phyloP scores from a whole-genome alignment of 2,888 invertebrate genomes.

The Apeira syringaria region DNA sequence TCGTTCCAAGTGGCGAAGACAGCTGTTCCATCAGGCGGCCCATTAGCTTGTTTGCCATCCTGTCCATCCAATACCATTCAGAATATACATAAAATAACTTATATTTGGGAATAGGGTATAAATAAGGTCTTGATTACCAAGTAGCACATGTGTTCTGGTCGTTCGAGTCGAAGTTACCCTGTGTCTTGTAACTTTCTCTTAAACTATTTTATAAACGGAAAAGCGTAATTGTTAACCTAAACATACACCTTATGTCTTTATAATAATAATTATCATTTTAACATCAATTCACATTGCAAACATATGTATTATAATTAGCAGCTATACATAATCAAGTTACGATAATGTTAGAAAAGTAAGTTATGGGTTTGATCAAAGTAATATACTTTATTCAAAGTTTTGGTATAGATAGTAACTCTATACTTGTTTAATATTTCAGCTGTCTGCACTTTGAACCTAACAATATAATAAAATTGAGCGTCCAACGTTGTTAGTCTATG shows the following conservation, averaged over 20 bases:
- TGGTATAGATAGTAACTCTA: conserved; percentile 13
- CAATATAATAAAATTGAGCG: too few species aligned
- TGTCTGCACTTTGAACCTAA: too few species aligned
- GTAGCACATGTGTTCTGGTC: neutral
- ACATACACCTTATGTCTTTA: conserved; percentile 50
- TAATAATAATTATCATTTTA: conserved; percentile 33
- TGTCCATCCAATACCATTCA: too few species aligned
- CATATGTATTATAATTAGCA: conserved; percentile 35
- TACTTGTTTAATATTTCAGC: too few species aligned
- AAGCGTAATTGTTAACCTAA: conserved; percentile 53
- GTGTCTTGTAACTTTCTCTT: conserved; percentile 12
- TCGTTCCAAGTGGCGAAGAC: too few species aligned
- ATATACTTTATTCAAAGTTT: conserved; percentile 23
- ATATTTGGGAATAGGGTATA: too few species aligned
- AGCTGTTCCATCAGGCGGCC: too few species aligned
- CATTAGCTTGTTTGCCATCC: too few species aligned
- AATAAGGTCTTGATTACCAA: too few species aligned
- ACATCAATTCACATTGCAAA: conserved; percentile 48
- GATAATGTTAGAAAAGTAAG: too few species aligned
- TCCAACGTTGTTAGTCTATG: too few species aligned
- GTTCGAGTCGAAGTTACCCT: conserved; percentile 11
- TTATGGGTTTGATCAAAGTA: conserved; percentile 11
- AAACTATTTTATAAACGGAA: conserved; percentile 36
- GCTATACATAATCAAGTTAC: conserved; percentile 20
- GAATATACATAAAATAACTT: too few species aligned